Evolutionary conservation across 2,888 invertebrate genomes (phyloP), one percentile per base, ranked within the genome.

Genomic region (Cyaniris semiargus): DNA sequence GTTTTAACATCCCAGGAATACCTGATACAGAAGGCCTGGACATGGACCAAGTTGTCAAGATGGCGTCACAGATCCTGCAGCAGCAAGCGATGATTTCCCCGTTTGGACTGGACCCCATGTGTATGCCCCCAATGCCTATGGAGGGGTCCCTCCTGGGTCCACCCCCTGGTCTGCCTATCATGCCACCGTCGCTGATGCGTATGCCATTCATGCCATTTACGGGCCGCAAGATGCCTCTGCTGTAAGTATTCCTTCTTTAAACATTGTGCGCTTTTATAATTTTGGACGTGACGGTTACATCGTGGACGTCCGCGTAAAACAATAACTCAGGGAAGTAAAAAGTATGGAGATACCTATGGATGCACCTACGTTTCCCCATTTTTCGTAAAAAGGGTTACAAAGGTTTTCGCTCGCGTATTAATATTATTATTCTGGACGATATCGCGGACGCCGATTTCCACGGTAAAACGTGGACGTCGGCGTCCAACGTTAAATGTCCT

Each of bases 41-140:
- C 15, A 72, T 72, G 72, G n/a, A 72, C 21, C 72, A 72, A 44
- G 72, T 72, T 8, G 15, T 72, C 1, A 21, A 44, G n/a, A 72
- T 72, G 72, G 72, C 72, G 21, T n/a, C n/a, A 5, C 72, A 72
- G 72, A 72, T 72, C 5, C 72, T 72, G 4, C 66, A 66, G 66
- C 66, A 66, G 66, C 66, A 66, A 31, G 66, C 66, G 6, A 66
- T 66, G 66, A 23, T 66, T 2, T 27, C 66, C 18, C 66, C 66
- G 1, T 66, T 66, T 3, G 66, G 66, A 13, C 15, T 66, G 27
- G 66, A 66, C 6, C 27, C 66, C 18, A 66, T 66, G 27, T 27
- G 27, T 13, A 66, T 66, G 27, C 66, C 66, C 21, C 66, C 15
- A 8, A 58, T 53, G 23, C 23, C 60, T 23, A 60, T 60, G 60